Percentiles rank a stretch among this genome's conserved stretches.
phyloP scores from a whole-genome alignment of 2,113 vertebrate species.

The Heptranchias perlo region DNA sequence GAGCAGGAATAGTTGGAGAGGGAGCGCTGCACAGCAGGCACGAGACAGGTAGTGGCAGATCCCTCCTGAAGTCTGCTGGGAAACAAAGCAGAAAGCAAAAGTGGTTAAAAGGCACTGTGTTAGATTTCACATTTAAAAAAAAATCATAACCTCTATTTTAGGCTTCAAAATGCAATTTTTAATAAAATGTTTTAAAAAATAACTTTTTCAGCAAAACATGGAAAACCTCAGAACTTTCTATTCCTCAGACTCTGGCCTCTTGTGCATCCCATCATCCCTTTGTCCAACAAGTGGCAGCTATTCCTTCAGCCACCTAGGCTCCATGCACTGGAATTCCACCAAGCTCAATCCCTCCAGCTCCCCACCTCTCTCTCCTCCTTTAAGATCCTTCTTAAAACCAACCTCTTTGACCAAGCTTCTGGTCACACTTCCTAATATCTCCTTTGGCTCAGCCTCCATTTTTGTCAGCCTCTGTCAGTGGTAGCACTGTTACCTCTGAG shows the following conservation, averaged over 20 bases:
- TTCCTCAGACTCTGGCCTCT: too few relatives aligned
- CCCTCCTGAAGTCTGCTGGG: constrained; percentile 50
- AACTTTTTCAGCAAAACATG: not conserved
- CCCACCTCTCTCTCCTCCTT: too few relatives aligned
- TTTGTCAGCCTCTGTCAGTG: too few relatives aligned
- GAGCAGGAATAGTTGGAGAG: constrained; percentile 70
- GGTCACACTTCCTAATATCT: too few relatives aligned
- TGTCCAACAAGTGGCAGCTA: too few relatives aligned
- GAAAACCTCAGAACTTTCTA: not conserved
- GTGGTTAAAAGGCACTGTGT: not conserved
- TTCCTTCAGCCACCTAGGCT: too few relatives aligned
- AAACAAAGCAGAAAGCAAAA: constrained; percentile 43
- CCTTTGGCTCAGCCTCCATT: too few relatives aligned
- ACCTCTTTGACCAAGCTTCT: too few relatives aligned
- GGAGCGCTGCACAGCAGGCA: constrained; percentile 72
- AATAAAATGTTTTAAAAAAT: not conserved
- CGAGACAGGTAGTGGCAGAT: constrained; percentile 54
- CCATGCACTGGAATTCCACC: too few relatives aligned
- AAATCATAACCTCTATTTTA: not conserved
- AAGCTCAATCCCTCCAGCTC: too few relatives aligned
- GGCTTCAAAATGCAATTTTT: not conserved
- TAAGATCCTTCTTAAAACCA: too few relatives aligned
- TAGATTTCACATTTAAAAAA: not conserved
- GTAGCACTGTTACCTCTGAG: too few relatives aligned
- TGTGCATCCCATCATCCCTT: not conserved